phyloP scores from a whole-genome alignment of 30 jellyfish, hydroid and myxozoan genomes.

The Hydractinia symbiolongicarpus region DNA sequence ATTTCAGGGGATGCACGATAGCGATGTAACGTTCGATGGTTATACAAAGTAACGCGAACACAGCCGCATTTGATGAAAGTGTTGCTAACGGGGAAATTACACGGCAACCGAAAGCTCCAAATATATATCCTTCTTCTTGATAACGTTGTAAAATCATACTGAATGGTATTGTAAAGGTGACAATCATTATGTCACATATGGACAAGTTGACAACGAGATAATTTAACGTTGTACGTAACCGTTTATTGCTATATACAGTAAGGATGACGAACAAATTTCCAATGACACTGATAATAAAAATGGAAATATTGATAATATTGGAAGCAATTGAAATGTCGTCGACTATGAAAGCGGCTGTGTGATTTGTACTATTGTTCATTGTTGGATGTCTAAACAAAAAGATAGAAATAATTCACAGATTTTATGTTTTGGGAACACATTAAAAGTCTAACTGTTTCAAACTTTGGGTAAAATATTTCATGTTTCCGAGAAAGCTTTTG shows the following conservation, averaged over 20 bases:
- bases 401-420: no score
- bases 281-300: background rate
- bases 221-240: background rate
- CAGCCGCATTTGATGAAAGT: background rate
- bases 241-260: background rate
- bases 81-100: background rate
- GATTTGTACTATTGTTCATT: no score
- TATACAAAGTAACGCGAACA: slow-evolving; percentile 4
- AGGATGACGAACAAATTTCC: background rate
- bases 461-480: no score
- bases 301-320: background rate
- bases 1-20: background rate
- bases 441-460: no score
- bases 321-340: background rate
- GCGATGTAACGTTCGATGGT: background rate
- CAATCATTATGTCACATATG: background rate
- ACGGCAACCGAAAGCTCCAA: slow-evolving; percentile 5
- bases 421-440: no score
- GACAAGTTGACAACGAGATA: background rate
- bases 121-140: background rate
- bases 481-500: no score
- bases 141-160: background rate
- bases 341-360: no score
- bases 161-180: background rate
- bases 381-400: no score